A percentile compares a stretch with the other conserved stretches of the same genome.
Evolutionary conservation across 2,797 vertebrate species (phyloP).

Genomic region (Pteronotus mesoamericanus): DNA sequence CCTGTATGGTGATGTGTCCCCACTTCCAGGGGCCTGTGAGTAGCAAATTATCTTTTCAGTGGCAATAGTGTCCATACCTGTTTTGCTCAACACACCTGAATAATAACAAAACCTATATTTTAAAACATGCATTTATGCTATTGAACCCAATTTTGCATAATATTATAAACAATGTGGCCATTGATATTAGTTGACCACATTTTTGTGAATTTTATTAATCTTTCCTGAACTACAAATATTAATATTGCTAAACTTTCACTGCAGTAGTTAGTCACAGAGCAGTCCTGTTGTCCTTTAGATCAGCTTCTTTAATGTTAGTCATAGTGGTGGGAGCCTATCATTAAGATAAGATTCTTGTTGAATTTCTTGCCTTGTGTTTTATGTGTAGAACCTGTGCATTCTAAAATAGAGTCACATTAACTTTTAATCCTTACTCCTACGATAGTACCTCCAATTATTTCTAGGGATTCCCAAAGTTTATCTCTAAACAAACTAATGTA

Average conservation of each 20-base stretch:
- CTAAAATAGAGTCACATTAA: not conserved
- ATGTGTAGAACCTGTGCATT: not conserved
- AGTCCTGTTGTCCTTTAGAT: not conserved
- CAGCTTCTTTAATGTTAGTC: not conserved
- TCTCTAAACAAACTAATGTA: not conserved
- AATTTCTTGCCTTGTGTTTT: not conserved
- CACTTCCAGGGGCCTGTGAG: not conserved
- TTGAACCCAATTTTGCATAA: not conserved
- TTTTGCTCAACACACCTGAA: not conserved
- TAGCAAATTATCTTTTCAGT: not conserved
- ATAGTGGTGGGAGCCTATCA: not conserved
- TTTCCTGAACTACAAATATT: not conserved
- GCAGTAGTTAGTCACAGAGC: not conserved
- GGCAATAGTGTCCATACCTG: not conserved
- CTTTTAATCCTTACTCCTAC: not conserved
- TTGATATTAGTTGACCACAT: not conserved
- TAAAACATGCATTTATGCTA: not conserved
- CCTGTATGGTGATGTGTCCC: accelerated
- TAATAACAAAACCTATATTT: not conserved
- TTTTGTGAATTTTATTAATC: not conserved
- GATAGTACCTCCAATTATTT: not conserved
- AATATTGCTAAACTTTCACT: not conserved
- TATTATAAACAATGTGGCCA: not conserved
- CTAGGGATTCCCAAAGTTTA: not conserved
- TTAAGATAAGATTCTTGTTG: not conserved